Conservation (phyloP, 30 jellyfish, hydroid and myxozoan species). For the Mastigias papua region DNA sequence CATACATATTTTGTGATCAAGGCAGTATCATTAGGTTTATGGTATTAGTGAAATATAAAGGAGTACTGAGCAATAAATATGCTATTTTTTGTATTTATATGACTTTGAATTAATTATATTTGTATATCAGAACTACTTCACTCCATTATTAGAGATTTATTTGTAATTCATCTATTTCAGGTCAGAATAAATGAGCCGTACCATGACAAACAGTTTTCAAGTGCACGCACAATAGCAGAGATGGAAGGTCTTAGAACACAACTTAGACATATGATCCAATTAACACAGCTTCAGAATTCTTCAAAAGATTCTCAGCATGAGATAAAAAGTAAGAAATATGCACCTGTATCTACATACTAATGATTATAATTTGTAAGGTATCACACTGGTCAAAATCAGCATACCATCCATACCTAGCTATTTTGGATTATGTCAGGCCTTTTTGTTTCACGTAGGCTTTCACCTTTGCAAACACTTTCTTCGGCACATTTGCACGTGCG, state of each 20-base stretch:
- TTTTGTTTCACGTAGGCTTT: not conserved
- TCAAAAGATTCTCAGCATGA: not conserved
- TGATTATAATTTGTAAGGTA: too few species aligned
- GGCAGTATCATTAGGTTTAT: too few species aligned
- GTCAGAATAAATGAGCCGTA: slow-evolving; percentile 53
- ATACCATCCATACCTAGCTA: too few species aligned
- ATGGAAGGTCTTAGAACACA: slow-evolving; percentile 78
- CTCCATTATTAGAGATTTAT: not conserved
- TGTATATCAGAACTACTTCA: not conserved
- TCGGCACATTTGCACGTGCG: not conserved
- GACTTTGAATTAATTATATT: too few species aligned
- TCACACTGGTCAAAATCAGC: too few species aligned
- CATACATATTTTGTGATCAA: too few species aligned
- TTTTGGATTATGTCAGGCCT: too few species aligned
- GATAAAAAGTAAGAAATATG: not conserved
- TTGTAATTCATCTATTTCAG: not conserved
- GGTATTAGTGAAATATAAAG: too few species aligned
- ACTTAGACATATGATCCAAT: slow-evolving; percentile 55
- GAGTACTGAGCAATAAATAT: too few species aligned
- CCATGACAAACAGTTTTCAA: slow-evolving; percentile 5
- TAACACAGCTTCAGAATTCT: slow-evolving; percentile 28
- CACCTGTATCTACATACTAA: too few species aligned
- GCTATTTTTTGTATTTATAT: too few species aligned
- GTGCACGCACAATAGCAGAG: slow-evolving; percentile 38
- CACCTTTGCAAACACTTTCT: not conserved